Base-by-base conservation (phyloP, 2,888 invertebrate genomes). In the Tetragonisca angustula region DNA sequence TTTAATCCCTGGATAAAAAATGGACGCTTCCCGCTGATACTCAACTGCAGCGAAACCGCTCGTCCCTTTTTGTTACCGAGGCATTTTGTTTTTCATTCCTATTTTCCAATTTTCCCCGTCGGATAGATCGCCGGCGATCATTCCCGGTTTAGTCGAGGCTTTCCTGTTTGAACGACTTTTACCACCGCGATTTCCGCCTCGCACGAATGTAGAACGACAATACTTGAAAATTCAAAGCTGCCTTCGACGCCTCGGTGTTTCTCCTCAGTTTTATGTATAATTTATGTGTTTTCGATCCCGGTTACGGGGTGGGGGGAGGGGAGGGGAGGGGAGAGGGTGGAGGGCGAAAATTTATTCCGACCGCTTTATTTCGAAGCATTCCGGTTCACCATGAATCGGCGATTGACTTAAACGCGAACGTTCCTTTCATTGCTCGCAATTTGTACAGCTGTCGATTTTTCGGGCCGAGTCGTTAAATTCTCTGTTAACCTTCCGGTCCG, bases 1-100 rank as follows among this genome's bases (percentile, higher is more conserved):
- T 86, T 83, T 68, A 72, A 71, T 76, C 79, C 62, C 32, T 32
- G 32, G 71, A 83, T 77, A 77, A 86, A 80, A 71, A 74, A 71
- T 69, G 67, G n/a, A 73, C 32, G 75, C 76, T 27, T 79, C 59
- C 77, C 68, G 52, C 69, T 49, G 56, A 72, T 72, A 79, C 54
- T 79, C 71, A 75, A 43, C 59, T 81, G 61, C 68, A 68, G 61
- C 19, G 61, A 15, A 24, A 21, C 21, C 21, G 9, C n/a, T 24
- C 24, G 21, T 24, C 24, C 50, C 43, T 43, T 50, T 65, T 19
- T 43, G 5, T 56, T 27, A 17, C 21, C 24, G 17, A 19, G 24
- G n/a, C n/a, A n/a, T 24, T 27, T n/a, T 5, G 2, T 67, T 67
- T 43, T 54, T 54, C 11, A 19, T 27, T 11, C 19, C 21, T 32